Evolutionary conservation across 1,140 invertebrate genomes (phyloP).

Genomic region (Lucilia cuprina): DNA sequence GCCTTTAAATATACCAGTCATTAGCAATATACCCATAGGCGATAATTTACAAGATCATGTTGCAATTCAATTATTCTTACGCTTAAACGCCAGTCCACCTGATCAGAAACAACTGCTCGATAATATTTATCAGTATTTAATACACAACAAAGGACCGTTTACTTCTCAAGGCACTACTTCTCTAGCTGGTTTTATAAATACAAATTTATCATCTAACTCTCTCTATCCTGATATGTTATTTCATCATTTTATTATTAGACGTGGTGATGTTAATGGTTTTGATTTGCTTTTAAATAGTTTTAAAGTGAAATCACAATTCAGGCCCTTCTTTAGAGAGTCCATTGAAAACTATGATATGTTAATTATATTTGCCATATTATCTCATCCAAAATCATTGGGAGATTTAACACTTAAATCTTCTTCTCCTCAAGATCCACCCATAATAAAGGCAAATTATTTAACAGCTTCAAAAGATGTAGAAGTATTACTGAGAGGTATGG

Average conservation of each 20-base stretch:
- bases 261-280: slow-evolving; percentile 41
- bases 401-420: slow-evolving; percentile 53
- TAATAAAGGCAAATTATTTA: slow-evolving; percentile 80
- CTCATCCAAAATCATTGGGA: slow-evolving; percentile 74
- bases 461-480: not conserved
- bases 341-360: slow-evolving; percentile 42
- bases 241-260: slow-evolving; percentile 48
- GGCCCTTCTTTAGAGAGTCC: slow-evolving; percentile 27
- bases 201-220: slow-evolving; percentile 40
- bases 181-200: slow-evolving; percentile 47
- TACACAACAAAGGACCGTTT: slow-evolving; percentile 63
- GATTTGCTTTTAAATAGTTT: slow-evolving; percentile 65
- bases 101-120: slow-evolving; percentile 67
- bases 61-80: slow-evolving; percentile 65
- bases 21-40: slow-evolving; percentile 68
- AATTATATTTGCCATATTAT: slow-evolving; percentile 70
- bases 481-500: slow-evolving; percentile 68
- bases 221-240: slow-evolving; percentile 57
- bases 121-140: slow-evolving; percentile 47
- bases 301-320: slow-evolving; percentile 39
- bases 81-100: not conserved
- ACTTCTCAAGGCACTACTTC: slow-evolving; percentile 62
- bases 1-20: slow-evolving; percentile 60
- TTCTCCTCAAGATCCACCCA: slow-evolving; percentile 65
- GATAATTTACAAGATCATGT: slow-evolving; percentile 70